A percentile compares a stretch with the other conserved stretches of the same genome.
Evolutionary conservation across 2,113 vertebrate genomes (phyloP).

Genomic region (Anas platyrhynchos): DNA sequence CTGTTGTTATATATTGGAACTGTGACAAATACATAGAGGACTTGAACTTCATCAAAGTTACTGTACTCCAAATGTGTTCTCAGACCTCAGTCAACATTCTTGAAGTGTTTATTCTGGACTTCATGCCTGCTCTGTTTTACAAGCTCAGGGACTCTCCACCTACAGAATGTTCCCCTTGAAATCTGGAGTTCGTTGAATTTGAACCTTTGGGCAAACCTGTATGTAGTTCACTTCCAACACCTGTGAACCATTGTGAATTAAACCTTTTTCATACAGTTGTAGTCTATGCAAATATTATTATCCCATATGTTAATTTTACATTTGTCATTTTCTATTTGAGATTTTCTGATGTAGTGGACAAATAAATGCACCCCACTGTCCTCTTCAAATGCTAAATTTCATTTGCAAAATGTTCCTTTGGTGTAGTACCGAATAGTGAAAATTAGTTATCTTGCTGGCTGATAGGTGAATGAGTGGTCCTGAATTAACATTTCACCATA

Average conservation of each 20-base stretch:
- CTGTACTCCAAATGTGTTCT: slow-evolving; percentile 21
- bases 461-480: background rate
- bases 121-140: slow-evolving; percentile 12
- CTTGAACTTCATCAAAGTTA: slow-evolving; percentile 31
- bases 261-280: background rate
- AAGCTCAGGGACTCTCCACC: slow-evolving; percentile 5
- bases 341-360: background rate
- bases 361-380: background rate
- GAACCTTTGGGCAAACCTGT: slow-evolving; percentile 3
- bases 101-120: slow-evolving; percentile 53
- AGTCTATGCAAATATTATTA: background rate
- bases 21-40: slow-evolving; percentile 25
- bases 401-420: background rate
- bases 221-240: background rate
- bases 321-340: background rate
- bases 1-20: slow-evolving; percentile 5
- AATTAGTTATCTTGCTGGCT: slow-evolving; percentile 1
- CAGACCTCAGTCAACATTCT: slow-evolving; percentile 39
- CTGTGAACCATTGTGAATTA: background rate
- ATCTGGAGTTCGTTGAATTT: slow-evolving; percentile 24
- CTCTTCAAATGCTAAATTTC: background rate
- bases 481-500: background rate
- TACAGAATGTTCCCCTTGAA: slow-evolving; percentile 8
- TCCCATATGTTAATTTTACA: background rate
- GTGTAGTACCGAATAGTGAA: background rate